A percentile compares a stretch with the other conserved stretches of the same genome.
Conservation (phyloP, 2,113 vertebrate genomes). For the Colius striatus region DNA sequence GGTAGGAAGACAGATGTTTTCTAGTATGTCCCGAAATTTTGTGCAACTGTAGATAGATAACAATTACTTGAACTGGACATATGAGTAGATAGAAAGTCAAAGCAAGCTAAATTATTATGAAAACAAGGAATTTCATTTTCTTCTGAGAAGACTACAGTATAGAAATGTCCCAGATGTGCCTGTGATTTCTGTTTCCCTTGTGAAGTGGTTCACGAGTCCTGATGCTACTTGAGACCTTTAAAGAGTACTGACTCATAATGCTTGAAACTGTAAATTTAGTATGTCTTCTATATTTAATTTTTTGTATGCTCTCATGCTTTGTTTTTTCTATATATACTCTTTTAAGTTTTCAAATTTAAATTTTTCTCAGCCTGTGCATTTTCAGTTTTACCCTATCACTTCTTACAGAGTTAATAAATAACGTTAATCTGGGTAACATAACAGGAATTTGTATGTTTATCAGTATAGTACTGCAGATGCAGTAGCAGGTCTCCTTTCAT, state of each 20-base stretch:
- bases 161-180: neutral
- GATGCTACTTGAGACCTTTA: neutral
- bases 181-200: neutral
- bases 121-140: neutral
- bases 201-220: neutral
- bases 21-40: neutral
- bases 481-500: neutral
- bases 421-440: neutral
- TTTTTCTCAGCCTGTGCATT: neutral
- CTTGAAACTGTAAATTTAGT: neutral
- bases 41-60: neutral
- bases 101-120: neutral
- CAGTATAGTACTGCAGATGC: neutral
- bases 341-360: neutral
- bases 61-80: neutral
- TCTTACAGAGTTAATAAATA: neutral
- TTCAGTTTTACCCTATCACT: neutral
- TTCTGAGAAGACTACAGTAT: neutral
- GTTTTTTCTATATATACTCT: neutral
- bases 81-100: neutral
- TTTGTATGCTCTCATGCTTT: neutral
- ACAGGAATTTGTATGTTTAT: neutral
- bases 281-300: neutral
- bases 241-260: neutral
- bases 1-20: neutral